Base-by-base conservation (phyloP, 1,140 invertebrate species). In the Globodera ellingtonae region DNA sequence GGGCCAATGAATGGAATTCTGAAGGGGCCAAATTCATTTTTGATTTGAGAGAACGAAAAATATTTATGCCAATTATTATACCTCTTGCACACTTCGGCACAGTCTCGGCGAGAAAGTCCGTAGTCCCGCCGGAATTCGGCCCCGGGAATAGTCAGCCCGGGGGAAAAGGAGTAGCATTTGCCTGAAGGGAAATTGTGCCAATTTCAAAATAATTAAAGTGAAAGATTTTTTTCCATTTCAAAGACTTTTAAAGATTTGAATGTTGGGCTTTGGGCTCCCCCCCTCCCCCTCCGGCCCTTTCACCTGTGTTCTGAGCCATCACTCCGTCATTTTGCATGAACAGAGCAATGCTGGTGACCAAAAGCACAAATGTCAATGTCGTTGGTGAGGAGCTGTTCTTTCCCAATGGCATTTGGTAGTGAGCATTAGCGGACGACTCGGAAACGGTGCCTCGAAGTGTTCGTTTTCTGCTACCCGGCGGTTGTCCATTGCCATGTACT, bases 111-210 rank as follows among this genome's bases (percentile, higher is more conserved):
- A 24, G 71, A 52, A 9, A 84, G 9, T n/a, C 79, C 83, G 48
- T 72, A 84, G 67, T 84, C 83, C 48, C 83, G 79, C 9, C 83
- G 83, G 66, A 80, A 84, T 52, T 84, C 83, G 1, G 82, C 77
- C 13, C 83, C 83, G 74, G n/a, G 56, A 67, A 84, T 84, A 13
- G 83, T 84, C 69, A 75, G 82, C 13, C 83, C 83, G n/a, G 83
- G 83, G 21, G 80, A 81, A 44, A 84, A 84, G 47, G 66, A 80
- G 67, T 80, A 84, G 52, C 83, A 84, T 75, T 81, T 81, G 48
- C 24, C 69, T 21, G 46, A 71, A 56, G 44, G 15, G 65, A 35
- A 72, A 71, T 79, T 15, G 4, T 75, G 50, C 10, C 7, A 52
- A 52, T 52, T 52, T 52, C 35, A 35, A 35, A 35, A 35, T 35